Conservation (phyloP, 2,113 vertebrate species). For the Paradoxurus hermaphroditus region DNA sequence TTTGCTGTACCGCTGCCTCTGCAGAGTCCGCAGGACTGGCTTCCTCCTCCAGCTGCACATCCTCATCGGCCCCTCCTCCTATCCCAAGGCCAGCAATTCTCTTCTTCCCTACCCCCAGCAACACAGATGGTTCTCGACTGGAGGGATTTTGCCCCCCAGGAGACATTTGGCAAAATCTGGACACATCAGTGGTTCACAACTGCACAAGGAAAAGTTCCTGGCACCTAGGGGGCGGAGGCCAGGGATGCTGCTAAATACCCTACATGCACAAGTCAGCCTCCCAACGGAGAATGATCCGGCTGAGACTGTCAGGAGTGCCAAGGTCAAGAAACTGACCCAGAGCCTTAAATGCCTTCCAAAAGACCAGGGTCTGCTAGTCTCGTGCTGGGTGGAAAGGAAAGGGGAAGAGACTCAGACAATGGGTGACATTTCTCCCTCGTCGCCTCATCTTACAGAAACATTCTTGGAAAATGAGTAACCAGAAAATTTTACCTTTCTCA, state of each 20-base stretch:
- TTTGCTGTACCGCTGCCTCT: not conserved
- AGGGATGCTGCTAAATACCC: not conserved
- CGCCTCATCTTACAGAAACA: not conserved
- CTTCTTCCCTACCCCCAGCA: not conserved
- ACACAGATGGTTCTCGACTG: not conserved
- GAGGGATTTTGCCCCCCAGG: not conserved
- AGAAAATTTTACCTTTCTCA: not conserved
- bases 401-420: not conserved
- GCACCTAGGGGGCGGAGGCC: not conserved
- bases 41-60: not conserved
- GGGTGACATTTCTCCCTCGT: not conserved
- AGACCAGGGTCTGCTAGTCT: not conserved
- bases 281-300: not conserved
- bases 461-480: not conserved
- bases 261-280: not conserved
- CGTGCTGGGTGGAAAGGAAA: not conserved
- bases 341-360: not conserved
- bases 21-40: no score
- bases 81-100: not conserved
- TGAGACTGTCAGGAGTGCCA: not conserved
- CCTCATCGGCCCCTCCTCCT: not conserved
- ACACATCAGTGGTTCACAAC: not conserved
- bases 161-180: not conserved
- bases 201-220: not conserved
- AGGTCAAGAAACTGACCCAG: not conserved